Base-by-base conservation (phyloP, 2,888 invertebrate species). In the Himalopsyche japonica region DNA sequence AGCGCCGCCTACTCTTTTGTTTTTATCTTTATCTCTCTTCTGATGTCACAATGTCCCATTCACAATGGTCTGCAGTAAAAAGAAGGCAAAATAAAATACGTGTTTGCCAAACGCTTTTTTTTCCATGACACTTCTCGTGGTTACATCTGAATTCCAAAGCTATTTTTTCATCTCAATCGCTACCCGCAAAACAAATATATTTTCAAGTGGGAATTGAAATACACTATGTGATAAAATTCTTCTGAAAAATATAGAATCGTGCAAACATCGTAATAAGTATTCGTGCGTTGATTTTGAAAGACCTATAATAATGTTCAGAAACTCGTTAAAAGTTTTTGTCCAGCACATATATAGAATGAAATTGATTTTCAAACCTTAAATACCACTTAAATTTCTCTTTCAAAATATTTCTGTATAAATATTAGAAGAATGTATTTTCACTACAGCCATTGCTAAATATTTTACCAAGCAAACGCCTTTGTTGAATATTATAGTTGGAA, bases 1-100 rank as follows among this genome's bases (percentile, higher is more conserved):
- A 80, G 43, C 43, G 43, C 43, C 85, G 81, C 85, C 84, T 85
- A 81, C 82, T 57, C 37, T 82, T 84, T 85, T 86, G 85, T 85
- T 84, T 86, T 81, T 84, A 79, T 82, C 77, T 82, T 82, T 82
- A 76, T 82, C 82, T 81, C 79, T 70, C 82, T 84, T 70, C 76
- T 82, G 85, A 82, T 79, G 57, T 57, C 24, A n/a, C 57, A 57
- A 57, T 57, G 57, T 79, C 78, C 76, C 64, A 84, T 81, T 86
- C 84, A 64, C 48, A 57, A 76, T 47, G 76, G 82, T 34, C 82
- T 34, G 48, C 76, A 34, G 24, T n/a, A 64, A 48, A 57, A 57
- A 57, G 20, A 15, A 57, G 47, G 32, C 48, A 30, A 82, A 79
- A 76, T 82, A 82, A 79, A 79, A 82, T 57, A 57, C 57, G 57